These are phyloP conservation scores for Perdita meconis DNA, from an alignment of 2,888 invertebrate species.

Conservation along the genomic window DNA sequence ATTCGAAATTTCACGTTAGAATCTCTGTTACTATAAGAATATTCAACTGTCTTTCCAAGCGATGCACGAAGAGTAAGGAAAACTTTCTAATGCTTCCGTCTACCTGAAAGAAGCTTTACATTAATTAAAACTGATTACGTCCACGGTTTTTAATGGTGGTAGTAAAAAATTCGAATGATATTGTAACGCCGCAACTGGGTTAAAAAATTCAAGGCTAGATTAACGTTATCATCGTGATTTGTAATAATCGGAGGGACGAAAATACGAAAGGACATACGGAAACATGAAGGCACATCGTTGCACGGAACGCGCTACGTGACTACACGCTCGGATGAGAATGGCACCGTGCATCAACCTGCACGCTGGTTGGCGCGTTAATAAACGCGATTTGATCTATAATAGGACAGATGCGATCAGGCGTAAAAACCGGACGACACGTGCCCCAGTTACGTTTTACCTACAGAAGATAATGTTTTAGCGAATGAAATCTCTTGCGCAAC, in stretches of 20 bases:
- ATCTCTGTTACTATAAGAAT: too few relatives aligned
- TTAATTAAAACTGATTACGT: too few relatives aligned
- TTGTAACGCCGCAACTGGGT: background rate
- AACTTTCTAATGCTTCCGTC: too few relatives aligned
- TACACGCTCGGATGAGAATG: constrained; percentile 33
- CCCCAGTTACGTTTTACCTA: background rate
- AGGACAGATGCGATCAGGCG: constrained; percentile 3
- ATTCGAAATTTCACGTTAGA: too few relatives aligned
- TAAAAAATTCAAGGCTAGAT: constrained; percentile 26
- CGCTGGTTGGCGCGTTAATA: background rate
- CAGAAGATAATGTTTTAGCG: background rate
- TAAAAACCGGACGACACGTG: background rate
- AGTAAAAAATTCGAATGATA: too few relatives aligned
- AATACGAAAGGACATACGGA: background rate
- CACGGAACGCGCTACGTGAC: constrained; percentile 45
- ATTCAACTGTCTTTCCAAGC: too few relatives aligned
- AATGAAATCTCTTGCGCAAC: too few relatives aligned
- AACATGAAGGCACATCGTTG: constrained; percentile 1
- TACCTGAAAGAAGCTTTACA: too few relatives aligned
- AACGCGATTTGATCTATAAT: background rate
- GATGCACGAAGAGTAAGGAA: too few relatives aligned
- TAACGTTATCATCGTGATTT: background rate
- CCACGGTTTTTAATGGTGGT: too few relatives aligned
- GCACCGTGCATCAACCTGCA: constrained; percentile 3
- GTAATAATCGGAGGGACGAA: constrained; percentile 5